phyloP scores from a whole-genome alignment of 2,888 invertebrate genomes.

The Adelphocoris suturalis region DNA sequence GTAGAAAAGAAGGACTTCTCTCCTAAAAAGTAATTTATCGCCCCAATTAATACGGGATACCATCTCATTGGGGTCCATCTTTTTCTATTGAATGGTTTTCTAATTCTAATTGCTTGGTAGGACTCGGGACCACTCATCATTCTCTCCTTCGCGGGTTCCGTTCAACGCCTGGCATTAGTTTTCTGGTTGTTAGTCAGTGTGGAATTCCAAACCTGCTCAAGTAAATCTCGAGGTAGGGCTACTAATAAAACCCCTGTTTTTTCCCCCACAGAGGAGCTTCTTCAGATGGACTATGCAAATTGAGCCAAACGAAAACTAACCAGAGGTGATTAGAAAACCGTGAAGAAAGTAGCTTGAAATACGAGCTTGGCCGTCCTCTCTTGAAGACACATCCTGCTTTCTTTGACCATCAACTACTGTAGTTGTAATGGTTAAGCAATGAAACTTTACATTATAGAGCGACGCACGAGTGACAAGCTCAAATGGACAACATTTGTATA shows the following conservation, averaged over 20 bases:
- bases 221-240: neutral
- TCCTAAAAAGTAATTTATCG: slow-evolving; percentile 49
- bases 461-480: too few relatives aligned
- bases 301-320: neutral
- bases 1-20: neutral
- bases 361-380: too few relatives aligned
- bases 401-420: neutral
- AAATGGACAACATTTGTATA: too few relatives aligned
- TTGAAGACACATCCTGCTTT: neutral
- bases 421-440: neutral
- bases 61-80: slow-evolving; percentile 8
- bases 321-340: neutral
- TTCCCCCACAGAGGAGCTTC: neutral
- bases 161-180: neutral
- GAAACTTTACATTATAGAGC: neutral
- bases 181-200: neutral
- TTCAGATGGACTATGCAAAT: neutral
- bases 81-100: slow-evolving; percentile 44
- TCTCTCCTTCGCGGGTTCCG: neutral
- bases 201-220: neutral
- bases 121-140: neutral
- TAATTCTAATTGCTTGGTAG: slow-evolving; percentile 53
- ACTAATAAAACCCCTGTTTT: slow-evolving; percentile 18
- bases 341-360: neutral
- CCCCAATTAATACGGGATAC: slow-evolving; percentile 59